Evolutionary conservation across 2,797 vertebrate species (phyloP), one percentile per base, ranked within the genome.

Genomic region (Danio jaintianensis): DNA sequence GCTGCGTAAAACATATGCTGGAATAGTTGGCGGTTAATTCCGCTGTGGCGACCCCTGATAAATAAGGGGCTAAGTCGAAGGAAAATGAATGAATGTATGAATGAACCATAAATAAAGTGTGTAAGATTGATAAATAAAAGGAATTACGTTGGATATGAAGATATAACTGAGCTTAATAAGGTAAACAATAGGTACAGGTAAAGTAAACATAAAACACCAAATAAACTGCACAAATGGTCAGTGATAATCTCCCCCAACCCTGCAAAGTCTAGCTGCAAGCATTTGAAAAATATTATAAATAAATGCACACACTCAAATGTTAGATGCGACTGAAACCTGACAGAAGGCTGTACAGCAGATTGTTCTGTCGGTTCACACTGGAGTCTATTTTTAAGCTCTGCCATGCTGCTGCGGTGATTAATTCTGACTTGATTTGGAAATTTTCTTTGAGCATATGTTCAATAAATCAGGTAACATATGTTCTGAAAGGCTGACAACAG

Each of bases 401-500:
- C 13, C 61, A 56, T 55, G 62, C 62, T n/a, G 13, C 47, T 76
- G 74, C 4, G 2, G 40, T 67, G 50, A 67, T 66, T 66, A 38
- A 38, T 77, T 66, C 53, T 42, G 3, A 67, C 53, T 56, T 67
- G 7, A 42, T 69, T 18, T 48, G 55, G 6, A 59, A 11, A 11
- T 18, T 58, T 68, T 20, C 42, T 58, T 58, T 48, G 52, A 69
- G 55, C 76, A 48, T 61, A 58, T 69, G 64, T 50, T 48, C 43
- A 38, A 43, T 77, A 68, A 58, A 68, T 47, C 22, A 38, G 16
- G 11, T 68, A 78, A 58, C 42, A 61, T 48, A 61, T 40, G 64
- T 61, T 78, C 8, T 22, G 52, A 48, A 9, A 58, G n/a, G 13
- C 72, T 38, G 16, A 68, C 42, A 59, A 22, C 43, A 61, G 43